Base-by-base conservation (phyloP, 2,797 vertebrate species). In the Acrossocheilus wenchowensis region DNA sequence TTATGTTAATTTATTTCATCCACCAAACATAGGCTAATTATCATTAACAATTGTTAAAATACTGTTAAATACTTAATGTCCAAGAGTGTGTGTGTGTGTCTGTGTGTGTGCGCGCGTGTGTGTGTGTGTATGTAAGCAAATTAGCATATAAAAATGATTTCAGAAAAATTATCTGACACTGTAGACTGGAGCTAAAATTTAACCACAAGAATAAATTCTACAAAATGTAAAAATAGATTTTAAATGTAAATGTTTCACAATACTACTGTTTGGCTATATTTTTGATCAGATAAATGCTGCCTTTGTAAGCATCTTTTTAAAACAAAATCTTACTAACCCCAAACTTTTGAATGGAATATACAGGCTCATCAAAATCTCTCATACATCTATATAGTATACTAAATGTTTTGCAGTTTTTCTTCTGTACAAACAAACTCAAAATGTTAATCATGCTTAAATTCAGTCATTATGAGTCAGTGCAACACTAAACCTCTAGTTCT, bases 401-500 rank as follows among this genome's bases (percentile, higher is more conserved):
- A 78, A 78, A 60, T 78, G 36, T 43, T 78, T 62, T 12, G 36
- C 52, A 19, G 36, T 26, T 23, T 78, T 78, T 26, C 34, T 41
- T 41, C 54, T 79, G 36, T 41, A 34, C 14, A 66, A 66, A 62
- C 75, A 60, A 11, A 39, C 6, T 36, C 19, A 78, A 57, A 21
- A 39, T 19, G 39, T 10, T 62, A 7, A 62, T 57, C 19, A 75
- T 30, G 71, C 7, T 50, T 26, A 45, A 84, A 68, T 39, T 26
- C 30, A 68, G 84, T 72, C n/a, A 45, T 79, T 57, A 57, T 52
- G 64, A 43, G 66, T 60, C 48, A 85, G 34, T 9, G 17, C 66
- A 34, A 71, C 77, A 57, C 36, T 60, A 79, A 80, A 54, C 75
- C 77, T 73, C 66, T 34, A 48, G 14, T 36, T 71, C 36, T 36